A percentile compares a stretch with the other conserved stretches of the same genome.
Conservation (phyloP, 2,797 vertebrate species). For the Gorsachius magnificus region DNA sequence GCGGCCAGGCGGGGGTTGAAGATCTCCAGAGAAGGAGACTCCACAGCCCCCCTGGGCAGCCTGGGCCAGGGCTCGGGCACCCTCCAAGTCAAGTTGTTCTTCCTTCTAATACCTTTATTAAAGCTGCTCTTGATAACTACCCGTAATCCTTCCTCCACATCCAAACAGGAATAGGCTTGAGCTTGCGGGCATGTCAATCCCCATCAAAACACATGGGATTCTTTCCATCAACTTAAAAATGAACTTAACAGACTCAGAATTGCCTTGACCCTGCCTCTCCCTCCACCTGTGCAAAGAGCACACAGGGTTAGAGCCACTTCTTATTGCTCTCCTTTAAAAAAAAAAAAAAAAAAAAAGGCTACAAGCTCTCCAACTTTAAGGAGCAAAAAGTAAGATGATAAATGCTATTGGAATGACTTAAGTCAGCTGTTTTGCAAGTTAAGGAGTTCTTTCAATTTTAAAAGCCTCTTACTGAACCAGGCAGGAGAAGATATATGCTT, state of each 20-base stretch:
- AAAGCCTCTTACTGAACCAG: neutral
- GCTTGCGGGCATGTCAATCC: neutral
- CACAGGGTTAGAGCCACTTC: neutral
- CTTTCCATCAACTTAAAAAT: neutral
- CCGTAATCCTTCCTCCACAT: neutral
- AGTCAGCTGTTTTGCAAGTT: constrained; percentile 12
- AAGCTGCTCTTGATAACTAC: neutral
- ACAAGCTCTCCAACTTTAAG: neutral
- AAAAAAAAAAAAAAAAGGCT: neutral
- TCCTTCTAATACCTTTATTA: neutral
- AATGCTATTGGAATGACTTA: neutral
- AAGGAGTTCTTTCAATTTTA: neutral
- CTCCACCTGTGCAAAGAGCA: neutral
- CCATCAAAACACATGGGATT: neutral
- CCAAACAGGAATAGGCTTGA: neutral
- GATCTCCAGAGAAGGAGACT: no score
- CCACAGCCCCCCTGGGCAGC: no score
- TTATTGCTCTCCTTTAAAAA: neutral
- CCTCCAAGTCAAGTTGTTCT: no score
- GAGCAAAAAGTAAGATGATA: neutral
- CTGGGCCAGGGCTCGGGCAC: no score
- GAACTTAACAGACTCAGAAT: neutral
- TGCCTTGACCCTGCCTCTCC: neutral
- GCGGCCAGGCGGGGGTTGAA: no score
- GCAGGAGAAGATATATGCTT: neutral